A percentile compares a stretch with the other conserved stretches of the same genome.
These are phyloP conservation scores for Oncopodura yosiiana DNA, from an alignment of 1,140 invertebrate species.

Conservation along the genomic window DNA sequence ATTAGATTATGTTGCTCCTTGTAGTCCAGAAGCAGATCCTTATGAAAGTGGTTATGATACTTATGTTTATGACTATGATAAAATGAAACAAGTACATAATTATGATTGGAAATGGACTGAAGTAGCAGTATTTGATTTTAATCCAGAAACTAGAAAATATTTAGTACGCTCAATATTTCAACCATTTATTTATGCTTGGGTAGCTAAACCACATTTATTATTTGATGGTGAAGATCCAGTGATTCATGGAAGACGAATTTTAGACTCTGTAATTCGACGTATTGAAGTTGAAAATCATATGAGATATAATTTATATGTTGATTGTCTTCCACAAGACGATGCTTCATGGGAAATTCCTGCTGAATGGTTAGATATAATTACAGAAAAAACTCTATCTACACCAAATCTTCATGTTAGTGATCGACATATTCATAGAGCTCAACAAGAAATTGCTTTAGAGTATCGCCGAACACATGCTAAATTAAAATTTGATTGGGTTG, in stretches of 20 bases:
- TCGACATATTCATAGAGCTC: neutral
- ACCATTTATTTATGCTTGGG: conserved; percentile 22
- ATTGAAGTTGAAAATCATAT: conserved; percentile 19
- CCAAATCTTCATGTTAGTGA: neutral
- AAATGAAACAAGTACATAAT: conserved; percentile 30
- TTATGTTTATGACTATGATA: conserved; percentile 27
- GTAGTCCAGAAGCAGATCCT: conserved; percentile 25
- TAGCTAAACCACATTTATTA: conserved; percentile 21
- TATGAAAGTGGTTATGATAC: conserved; percentile 20
- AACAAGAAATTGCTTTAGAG: conserved; percentile 23
- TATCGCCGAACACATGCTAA: conserved; percentile 15
- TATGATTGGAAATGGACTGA: conserved; percentile 32
- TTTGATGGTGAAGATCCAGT: conserved; percentile 29
- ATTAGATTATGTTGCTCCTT: neutral
- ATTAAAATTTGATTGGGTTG: conserved; percentile 15
- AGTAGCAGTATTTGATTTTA: conserved; percentile 25
- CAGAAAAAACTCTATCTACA: neutral
- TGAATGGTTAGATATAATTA: neutral
- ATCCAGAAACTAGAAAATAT: conserved; percentile 9
- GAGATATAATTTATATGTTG: conserved; percentile 28
- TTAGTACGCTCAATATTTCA: conserved; percentile 22
- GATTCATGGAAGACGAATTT: conserved; percentile 18
- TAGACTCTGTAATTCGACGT: conserved; percentile 21
- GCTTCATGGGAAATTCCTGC: neutral
- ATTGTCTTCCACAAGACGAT: conserved; percentile 17